A percentile compares a stretch with the other conserved stretches of the same genome.
Evolutionary conservation across 2,797 vertebrate genomes (phyloP).

Genomic region (Phaenicophaeus curvirostris): DNA sequence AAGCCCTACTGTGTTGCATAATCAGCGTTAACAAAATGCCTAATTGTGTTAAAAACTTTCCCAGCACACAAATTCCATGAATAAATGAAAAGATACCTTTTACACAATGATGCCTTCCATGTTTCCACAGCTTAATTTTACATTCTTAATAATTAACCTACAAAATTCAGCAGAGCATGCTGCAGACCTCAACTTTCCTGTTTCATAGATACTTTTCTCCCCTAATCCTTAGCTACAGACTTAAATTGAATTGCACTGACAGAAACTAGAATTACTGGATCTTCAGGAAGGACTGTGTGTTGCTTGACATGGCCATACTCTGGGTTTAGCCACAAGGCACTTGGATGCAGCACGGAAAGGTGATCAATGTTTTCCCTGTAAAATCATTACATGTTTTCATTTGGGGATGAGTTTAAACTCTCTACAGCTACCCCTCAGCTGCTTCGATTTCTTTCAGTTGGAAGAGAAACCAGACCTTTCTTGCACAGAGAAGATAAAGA

Average conservation of each 20-base stretch:
- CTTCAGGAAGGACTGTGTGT: neutral
- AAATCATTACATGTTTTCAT: neutral
- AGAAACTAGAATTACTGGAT: neutral
- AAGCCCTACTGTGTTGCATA: neutral
- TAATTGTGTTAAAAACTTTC: neutral
- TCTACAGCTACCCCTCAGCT: neutral
- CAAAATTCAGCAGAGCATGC: neutral
- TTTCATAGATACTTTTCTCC: neutral
- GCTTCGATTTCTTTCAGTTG: neutral
- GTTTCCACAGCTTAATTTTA: neutral
- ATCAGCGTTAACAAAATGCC: neutral
- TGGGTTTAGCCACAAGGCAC: neutral
- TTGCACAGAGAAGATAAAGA: too few species aligned
- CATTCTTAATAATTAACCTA: neutral
- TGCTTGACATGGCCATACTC: neutral
- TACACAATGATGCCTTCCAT: neutral
- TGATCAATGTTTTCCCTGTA: fast-evolving
- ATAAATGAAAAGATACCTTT: neutral
- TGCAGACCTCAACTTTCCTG: neutral
- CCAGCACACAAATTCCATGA: neutral
- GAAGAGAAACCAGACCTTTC: neutral
- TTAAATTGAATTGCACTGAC: neutral
- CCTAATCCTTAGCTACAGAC: neutral
- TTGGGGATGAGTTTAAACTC: neutral
- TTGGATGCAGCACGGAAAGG: neutral